A percentile compares a stretch with the other conserved stretches of the same genome.
Conservation (phyloP, 2,888 invertebrate genomes). For the Chrysina gloriosa region DNA sequence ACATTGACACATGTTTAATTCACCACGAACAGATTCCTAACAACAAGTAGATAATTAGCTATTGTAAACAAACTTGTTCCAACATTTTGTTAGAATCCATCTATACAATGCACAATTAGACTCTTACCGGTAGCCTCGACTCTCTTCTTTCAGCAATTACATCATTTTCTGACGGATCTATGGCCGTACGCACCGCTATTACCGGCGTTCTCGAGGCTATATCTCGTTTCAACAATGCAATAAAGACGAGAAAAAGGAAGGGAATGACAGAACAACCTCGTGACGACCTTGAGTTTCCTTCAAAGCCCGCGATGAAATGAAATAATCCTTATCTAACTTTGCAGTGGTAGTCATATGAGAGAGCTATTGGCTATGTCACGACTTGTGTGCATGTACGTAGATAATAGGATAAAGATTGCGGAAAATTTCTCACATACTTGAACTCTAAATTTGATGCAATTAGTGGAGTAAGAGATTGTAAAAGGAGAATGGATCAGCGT, state of each 20-base stretch:
- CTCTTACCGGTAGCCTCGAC: conserved; percentile 27
- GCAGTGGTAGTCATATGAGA: conserved; percentile 14
- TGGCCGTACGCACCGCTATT: not conserved
- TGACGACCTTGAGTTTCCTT: conserved; percentile 34
- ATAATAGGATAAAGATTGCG: not conserved
- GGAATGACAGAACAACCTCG: conserved; percentile 24
- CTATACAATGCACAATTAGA: conserved; percentile 30
- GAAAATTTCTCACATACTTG: conserved; percentile 12
- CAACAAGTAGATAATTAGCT: conserved; percentile 15
- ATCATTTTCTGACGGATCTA: conserved; percentile 12
- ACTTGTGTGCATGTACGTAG: not conserved
- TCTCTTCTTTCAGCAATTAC: conserved; percentile 34
- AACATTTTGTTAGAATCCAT: conserved; percentile 10
- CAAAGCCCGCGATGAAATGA: conserved; percentile 26
- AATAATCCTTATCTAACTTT: conserved; percentile 32
- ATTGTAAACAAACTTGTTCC: conserved; percentile 22
- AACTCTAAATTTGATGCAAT: conserved; percentile 13
- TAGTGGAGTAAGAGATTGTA: conserved; percentile 1
- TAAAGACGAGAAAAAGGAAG: conserved; percentile 21
- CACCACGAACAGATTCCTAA: conserved; percentile 9
- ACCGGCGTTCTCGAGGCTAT: conserved; percentile 4
- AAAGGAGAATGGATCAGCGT: not conserved
- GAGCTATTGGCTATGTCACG: conserved; percentile 15
- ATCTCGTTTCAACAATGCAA: conserved; percentile 21
- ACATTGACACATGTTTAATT: not conserved